Evolutionary conservation across 2,888 invertebrate species (phyloP).

Genomic region (Vesta saturnalis): DNA sequence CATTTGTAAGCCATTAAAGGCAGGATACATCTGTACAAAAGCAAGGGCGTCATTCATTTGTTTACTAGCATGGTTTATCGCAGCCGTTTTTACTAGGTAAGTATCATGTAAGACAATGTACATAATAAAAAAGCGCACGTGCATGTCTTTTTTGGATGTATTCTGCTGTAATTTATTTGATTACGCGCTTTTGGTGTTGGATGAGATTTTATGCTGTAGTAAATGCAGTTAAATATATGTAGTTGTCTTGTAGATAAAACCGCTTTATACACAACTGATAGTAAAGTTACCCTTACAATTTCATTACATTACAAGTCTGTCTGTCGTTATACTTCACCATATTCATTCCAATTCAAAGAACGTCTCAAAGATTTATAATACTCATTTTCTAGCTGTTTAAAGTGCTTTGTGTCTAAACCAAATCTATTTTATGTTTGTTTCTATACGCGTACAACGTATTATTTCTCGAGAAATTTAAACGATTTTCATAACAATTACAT

Average conservation of each 20-base stretch:
- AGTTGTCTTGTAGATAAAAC: constrained; percentile 30
- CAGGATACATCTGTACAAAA: constrained; percentile 90
- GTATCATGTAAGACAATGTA: constrained; percentile 34
- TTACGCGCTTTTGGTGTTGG: constrained; percentile 32
- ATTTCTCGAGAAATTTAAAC: too few relatives aligned
- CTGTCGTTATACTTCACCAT: constrained; percentile 17
- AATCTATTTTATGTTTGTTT: background rate
- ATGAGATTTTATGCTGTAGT: constrained; percentile 28
- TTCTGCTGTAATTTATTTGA: constrained; percentile 33
- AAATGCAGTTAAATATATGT: constrained; percentile 28
- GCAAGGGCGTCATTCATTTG: constrained; percentile 85
- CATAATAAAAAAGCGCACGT: constrained; percentile 21
- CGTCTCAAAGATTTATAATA: constrained; percentile 25
- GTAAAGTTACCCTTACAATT: constrained; percentile 30
- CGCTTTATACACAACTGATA: constrained; percentile 33
- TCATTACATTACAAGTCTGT: constrained; percentile 28
- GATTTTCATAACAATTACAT: too few relatives aligned
- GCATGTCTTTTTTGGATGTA: constrained; percentile 35
- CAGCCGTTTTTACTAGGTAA: constrained; percentile 88
- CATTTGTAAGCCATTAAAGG: constrained; percentile 90
- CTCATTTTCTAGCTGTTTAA: constrained; percentile 13
- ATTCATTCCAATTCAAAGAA: constrained; percentile 28
- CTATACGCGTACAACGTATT: too few relatives aligned
- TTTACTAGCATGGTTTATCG: constrained; percentile 83
- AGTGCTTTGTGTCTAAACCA: background rate